Evolutionary conservation across 2,113 vertebrate genomes (phyloP), one percentile per base, ranked within the genome.

Genomic region (Cyprinodon variegatus): DNA sequence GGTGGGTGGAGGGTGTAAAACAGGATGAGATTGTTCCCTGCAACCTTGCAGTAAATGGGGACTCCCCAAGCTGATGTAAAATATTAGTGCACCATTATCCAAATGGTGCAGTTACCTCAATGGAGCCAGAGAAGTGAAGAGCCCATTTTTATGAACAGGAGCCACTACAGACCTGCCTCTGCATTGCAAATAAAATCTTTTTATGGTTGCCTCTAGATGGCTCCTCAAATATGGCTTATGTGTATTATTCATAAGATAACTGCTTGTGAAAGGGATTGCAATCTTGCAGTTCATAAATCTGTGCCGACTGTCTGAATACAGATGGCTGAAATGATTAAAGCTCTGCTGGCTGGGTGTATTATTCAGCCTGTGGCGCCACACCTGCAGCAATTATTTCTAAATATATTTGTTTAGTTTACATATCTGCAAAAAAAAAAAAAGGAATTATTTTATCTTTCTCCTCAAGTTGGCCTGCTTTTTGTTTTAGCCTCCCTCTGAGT

Each of bases 61-160:
- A 12, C 84, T 90, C 87, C 85, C 90, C 63, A 70, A 79, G 81
- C 84, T 77, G 68, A 83, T 88, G 84, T 88, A 88, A 91, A 91
- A 93, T 91, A 93, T 93, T 91, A 92, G 77, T 88, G 87, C 70
- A 70, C 89, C 86, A 90, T 93, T 91, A 93, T 86, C 90, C 86
- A 93, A 93, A 93, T 82, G 83, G 76, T 81, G 84, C 79, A 5
- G 80, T 90, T 82, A 81, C 86, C 76, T 77, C 71, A 74, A 73
- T 70, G 75, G 86, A 86, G 67, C 69, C 11, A 39, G 41, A 77
- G 76, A 78, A 61, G 76, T 60, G 72, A 85, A 75, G 70, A 82
- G 78, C 66, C 59, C 65, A 46, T 88, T 89, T 89, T 92, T 88
- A 88, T 89, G 89, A 89, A 85, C 86, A 85, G 61, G 70, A 60